Evolutionary conservation across 2,888 invertebrate genomes (phyloP).

Genomic region (Campopleginae sp.): DNA sequence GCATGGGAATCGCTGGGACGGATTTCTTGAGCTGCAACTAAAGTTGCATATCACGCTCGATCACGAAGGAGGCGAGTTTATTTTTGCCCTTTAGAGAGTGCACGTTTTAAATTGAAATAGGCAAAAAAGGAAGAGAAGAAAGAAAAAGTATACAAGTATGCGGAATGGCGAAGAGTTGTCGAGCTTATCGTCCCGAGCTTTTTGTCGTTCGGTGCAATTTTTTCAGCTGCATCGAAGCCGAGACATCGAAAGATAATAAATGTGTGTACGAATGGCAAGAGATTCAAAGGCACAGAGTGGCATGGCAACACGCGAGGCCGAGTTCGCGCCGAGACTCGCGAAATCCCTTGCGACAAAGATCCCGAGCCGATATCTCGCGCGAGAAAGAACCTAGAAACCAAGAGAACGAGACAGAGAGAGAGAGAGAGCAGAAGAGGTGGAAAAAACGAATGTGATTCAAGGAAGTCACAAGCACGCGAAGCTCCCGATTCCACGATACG

Average conservation of each 20-base stretch:
- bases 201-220: slow-evolving; percentile 74
- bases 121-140: slow-evolving; percentile 35
- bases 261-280: slow-evolving; percentile 23
- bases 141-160: slow-evolving; percentile 22
- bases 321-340: slow-evolving; percentile 74
- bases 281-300: slow-evolving; percentile 67
- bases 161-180: slow-evolving; percentile 48
- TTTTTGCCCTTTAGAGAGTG: slow-evolving; percentile 66
- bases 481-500: slow-evolving; percentile 47
- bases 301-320: slow-evolving; percentile 80
- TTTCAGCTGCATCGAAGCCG: slow-evolving; percentile 16
- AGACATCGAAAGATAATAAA: slow-evolving; percentile 7
- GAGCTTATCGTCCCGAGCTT: slow-evolving; percentile 77
- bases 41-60: slow-evolving; percentile 70
- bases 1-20: neutral
- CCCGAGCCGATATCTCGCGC: slow-evolving; percentile 75
- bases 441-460: slow-evolving; percentile 27
- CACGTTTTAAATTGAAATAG: slow-evolving; percentile 67
- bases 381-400: slow-evolving; percentile 3
- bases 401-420: slow-evolving; percentile 11
- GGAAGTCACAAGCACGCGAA: slow-evolving; percentile 60
- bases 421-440: neutral
- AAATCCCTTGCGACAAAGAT: slow-evolving; percentile 79
- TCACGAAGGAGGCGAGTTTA: slow-evolving; percentile 73
- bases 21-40: neutral